Evolutionary conservation across 2,113 vertebrate species (phyloP), one percentile per base, ranked within the genome.

Genomic region (Nymphicus hollandicus): DNA sequence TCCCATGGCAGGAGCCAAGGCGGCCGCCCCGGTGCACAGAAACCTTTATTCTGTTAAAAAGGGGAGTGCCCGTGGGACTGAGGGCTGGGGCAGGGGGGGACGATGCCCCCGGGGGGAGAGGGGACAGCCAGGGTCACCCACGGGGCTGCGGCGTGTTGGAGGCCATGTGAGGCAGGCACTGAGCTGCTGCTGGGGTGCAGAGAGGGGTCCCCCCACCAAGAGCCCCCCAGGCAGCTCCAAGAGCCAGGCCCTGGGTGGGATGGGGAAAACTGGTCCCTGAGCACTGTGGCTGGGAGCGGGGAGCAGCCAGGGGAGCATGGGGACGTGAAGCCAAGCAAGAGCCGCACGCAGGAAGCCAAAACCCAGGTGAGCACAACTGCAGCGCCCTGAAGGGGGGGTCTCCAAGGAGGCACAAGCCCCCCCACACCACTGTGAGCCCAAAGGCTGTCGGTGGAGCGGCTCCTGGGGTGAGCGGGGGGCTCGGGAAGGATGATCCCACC

Each of bases 1-100:
- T 31, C 4, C 43, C 74, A 11, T 0, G 12, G 86, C 78, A 91
- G 58, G 58, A 93, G 76, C 80, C 35, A 56, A 64, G 31, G 80
- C 43, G 1, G 79, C 70, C 0, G 0, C 55, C 65, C 84, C 7
- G 0, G 28, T 50, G 33, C 12, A 77, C 7, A 2, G 69, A 84
- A 56, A 69, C 41, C 64, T 93, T 95, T 95, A 96, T 96, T 96
- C 28, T 64, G 47, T 64, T 66, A 37, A 43, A 61, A 86, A 49
- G 37, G 44, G 46, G 18, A 91, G 71, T 3, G 1, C n/a, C 8
- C 3, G 27, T 16, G 73, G 73, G n/a, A 55, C 5, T 0, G 1
- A 88, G 71, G 70, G 53, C 76, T 53, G 61, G 69, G 55, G 44
- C 1, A 2, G 1, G 7, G 27, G 49, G 3, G 25, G 55, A 24